Conservation (phyloP, 1,140 invertebrate species). For the Drosophila nikananu region DNA sequence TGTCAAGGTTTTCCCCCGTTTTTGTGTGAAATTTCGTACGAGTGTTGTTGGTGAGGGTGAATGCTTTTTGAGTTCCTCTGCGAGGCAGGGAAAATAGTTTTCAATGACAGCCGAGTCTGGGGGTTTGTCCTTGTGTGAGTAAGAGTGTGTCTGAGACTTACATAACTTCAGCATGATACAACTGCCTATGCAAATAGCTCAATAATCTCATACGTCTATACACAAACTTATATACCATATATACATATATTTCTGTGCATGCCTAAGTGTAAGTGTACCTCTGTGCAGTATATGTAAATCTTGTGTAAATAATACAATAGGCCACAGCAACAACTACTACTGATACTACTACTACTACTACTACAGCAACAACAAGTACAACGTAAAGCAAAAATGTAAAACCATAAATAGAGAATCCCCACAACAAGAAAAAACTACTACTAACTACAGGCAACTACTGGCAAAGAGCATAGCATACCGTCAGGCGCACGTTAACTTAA, state of each 20-base stretch:
- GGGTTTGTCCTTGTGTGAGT: conserved; percentile 12
- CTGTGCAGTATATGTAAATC: conserved; percentile 56
- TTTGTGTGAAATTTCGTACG: conserved; percentile 1
- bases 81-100: conserved; percentile 34
- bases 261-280: conserved; percentile 41
- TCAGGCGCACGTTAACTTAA: conserved; percentile 81
- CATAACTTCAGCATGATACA: conserved; percentile 63
- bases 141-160: conserved; percentile 40
- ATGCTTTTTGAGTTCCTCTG: conserved; percentile 34
- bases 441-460: conserved; percentile 59
- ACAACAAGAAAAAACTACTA: conserved; percentile 54
- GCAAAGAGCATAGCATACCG: conserved; percentile 72
- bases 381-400: conserved; percentile 62
- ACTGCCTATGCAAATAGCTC: conserved; percentile 25
- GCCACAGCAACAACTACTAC: conserved; percentile 52
- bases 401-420: conserved; percentile 55
- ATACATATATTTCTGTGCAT: conserved; percentile 37
- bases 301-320: conserved; percentile 73
- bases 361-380: conserved; percentile 45
- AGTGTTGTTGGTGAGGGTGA: conserved; percentile 30
- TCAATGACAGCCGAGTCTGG: conserved; percentile 55
- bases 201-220: conserved; percentile 11
- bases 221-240: conserved; percentile 13
- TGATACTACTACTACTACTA: conserved; percentile 31
- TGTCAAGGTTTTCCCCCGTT: conserved; percentile 49